Evolutionary conservation across 1,140 invertebrate genomes (phyloP).

Genomic region (Aricia agestis): DNA sequence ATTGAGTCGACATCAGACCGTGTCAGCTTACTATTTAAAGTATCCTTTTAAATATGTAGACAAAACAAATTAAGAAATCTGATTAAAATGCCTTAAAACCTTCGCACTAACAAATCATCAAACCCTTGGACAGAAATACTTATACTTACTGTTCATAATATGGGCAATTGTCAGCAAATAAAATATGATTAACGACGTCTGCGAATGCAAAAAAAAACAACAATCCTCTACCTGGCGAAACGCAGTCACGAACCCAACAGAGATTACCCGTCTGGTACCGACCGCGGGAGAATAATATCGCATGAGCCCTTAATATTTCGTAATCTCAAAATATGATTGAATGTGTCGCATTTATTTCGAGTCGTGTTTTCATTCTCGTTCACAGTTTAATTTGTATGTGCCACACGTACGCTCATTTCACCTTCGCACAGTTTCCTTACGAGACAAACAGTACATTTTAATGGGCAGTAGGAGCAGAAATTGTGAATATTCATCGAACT

Average conservation of each 20-base stretch:
- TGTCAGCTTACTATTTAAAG: not conserved
- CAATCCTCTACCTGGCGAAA: not conserved
- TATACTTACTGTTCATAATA: not conserved
- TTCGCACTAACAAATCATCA: not conserved
- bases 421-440: conserved; percentile 14
- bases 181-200: conserved; percentile 6
- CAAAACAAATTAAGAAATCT: too few relatives aligned
- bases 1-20: not conserved
- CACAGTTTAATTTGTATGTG: not conserved
- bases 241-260: not conserved
- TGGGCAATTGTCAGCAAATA: not conserved
- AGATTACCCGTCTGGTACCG: not conserved
- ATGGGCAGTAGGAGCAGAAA: not conserved
- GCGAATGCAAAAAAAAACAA: conserved; percentile 4
- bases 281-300: not conserved
- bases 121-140: not conserved
- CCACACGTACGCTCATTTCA: conserved; percentile 1
- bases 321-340: conserved; percentile 11
- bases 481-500: conserved; percentile 1
- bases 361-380: conserved; percentile 3
- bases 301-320: not conserved
- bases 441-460: conserved; percentile 7
- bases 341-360: conserved; percentile 8
- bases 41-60: not conserved
- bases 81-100: not conserved